Evolutionary conservation across 1,140 invertebrate genomes (phyloP), one percentile per base, ranked within the genome.

Genomic region (Homarus americanus): DNA sequence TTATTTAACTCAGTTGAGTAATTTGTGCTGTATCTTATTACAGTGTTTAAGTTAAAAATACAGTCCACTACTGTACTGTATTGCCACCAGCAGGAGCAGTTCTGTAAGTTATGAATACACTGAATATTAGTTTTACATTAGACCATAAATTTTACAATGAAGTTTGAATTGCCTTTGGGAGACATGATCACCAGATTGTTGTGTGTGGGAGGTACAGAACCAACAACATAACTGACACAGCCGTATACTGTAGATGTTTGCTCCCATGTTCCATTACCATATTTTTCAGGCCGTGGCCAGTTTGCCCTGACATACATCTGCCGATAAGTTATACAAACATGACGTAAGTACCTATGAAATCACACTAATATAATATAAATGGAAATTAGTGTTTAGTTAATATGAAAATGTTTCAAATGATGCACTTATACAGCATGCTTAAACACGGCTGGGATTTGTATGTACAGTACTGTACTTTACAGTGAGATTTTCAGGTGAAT

Each of bases 281-380:
- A 20, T 82, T 82, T 69, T 82, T 63, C 79, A 82, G 79, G 49
- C 49, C 36, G 79, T 82, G 79, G 49, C 44, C 49, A 82, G 79
- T 36, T 66, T 63, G 36, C 38, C 79, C 32, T 80, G 79, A 82
- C 17, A 20, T 63, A 63, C 79, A 63, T 34, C 79, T 82, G 15
- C 34, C 17, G 7, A 32, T 17, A 82, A 82, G 12, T 63, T 82
- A 34, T 58, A 38, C 32, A 58, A 82, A 53, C 36, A 82, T 82
- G 79, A 82, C 79, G 79, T 82, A 44, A 82, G 79, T 82, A 36
- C 49, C 36, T 38, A 28, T 10, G 20, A 38, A 41, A 41, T 41
- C 75, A 38, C 24, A 78, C 10, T 49, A 49, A 12, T 78, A 20
- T 41, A 41, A 28, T 34, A 78, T n/a, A 24, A 34, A 44, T 41